Conservation (phyloP, 2,113 vertebrate species). For the Origma solitaria region DNA sequence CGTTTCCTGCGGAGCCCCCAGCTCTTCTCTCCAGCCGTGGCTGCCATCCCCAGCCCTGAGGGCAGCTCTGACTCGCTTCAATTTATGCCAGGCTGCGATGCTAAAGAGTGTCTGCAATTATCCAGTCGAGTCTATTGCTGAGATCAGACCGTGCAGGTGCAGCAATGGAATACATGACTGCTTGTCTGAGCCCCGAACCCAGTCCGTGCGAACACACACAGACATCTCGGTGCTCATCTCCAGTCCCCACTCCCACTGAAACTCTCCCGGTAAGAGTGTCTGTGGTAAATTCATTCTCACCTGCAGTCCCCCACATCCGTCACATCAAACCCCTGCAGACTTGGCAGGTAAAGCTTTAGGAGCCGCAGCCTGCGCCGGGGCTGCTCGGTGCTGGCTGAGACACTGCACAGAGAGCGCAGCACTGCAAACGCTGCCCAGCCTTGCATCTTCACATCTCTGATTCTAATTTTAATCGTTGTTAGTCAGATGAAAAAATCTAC, state of each 20-base stretch:
- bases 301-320: accelerated
- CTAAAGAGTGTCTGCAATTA: neutral
- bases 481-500: neutral
- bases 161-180: neutral
- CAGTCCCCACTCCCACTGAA: neutral
- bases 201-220: neutral
- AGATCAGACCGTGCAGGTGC: neutral
- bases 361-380: neutral
- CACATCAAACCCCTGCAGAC: accelerated
- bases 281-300: accelerated
- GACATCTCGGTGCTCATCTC: neutral
- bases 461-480: neutral
- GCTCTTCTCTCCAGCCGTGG: accelerated
- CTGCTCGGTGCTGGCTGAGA: accelerated
- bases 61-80: neutral
- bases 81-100: neutral
- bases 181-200: neutral
- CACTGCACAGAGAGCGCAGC: accelerated
- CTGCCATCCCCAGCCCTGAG: accelerated
- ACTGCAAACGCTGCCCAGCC: accelerated
- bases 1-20: accelerated
- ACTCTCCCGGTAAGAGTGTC: accelerated
- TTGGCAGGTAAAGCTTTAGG: accelerated
- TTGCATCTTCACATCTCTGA: accelerated
- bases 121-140: neutral